Evolutionary conservation across 2,113 vertebrate species (phyloP).

Genomic region (Leptosomus discolor): DNA sequence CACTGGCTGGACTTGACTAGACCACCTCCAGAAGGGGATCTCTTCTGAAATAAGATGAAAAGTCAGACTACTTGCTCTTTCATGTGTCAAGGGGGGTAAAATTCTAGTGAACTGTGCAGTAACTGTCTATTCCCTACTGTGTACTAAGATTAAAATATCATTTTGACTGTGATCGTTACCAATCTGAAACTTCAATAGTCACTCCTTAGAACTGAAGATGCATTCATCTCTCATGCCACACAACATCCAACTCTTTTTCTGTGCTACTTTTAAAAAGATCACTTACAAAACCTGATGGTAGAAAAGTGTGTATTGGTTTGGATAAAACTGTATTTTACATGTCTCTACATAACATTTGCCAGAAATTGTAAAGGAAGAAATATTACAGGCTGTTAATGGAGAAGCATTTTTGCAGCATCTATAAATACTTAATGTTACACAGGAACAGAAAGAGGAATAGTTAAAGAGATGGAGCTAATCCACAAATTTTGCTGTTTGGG

Average conservation of each 20-base stretch:
- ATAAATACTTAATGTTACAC: not conserved
- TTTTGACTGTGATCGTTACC: slow-evolving; percentile 49
- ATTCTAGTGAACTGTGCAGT: slow-evolving; percentile 73
- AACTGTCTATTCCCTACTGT: slow-evolving; percentile 70
- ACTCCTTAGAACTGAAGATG: slow-evolving; percentile 53
- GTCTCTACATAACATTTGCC: not conserved
- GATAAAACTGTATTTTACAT: slow-evolving; percentile 19
- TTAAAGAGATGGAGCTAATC: not conserved
- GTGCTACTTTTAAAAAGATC: slow-evolving; percentile 33
- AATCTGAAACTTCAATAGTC: slow-evolving; percentile 61
- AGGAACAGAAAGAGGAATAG: not conserved
- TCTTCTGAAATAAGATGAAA: slow-evolving; percentile 76
- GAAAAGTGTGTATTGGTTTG: slow-evolving; percentile 18
- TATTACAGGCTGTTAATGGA: not conserved
- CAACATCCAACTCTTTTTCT: slow-evolving; percentile 27
- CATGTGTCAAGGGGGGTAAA: slow-evolving; percentile 74
- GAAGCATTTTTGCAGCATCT: not conserved
- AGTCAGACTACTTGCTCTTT: slow-evolving; percentile 73
- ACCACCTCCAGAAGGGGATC: slow-evolving; percentile 70
- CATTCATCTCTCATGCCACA: slow-evolving; percentile 59
- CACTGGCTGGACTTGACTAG: slow-evolving; percentile 70
- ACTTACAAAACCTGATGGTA: slow-evolving; percentile 10
- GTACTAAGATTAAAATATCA: slow-evolving; percentile 66
- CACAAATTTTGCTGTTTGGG: not conserved
- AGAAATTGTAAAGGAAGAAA: not conserved